Evolutionary conservation across 1,140 invertebrate species (phyloP).

Genomic region (Trachymyrmex cornetzi): DNA sequence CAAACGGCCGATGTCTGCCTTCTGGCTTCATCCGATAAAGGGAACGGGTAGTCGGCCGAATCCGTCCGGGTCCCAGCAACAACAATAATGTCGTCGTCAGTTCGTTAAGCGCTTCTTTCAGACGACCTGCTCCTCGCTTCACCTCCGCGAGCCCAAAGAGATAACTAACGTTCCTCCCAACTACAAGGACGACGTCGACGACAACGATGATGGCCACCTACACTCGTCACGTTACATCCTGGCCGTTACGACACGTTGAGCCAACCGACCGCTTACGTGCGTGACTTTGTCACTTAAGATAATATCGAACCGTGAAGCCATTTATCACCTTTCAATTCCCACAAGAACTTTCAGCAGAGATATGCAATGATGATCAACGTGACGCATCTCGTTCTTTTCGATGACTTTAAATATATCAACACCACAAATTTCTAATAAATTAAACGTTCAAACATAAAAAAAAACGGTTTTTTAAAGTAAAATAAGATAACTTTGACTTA

Average conservation of each 20-base stretch:
- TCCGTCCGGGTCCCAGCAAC: constrained; percentile 75
- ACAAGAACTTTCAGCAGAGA: constrained; percentile 27
- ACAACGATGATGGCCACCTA: constrained; percentile 52
- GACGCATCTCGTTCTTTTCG: not conserved
- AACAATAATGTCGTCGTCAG: constrained; percentile 82
- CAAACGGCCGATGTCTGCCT: constrained; percentile 64
- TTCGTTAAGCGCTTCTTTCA: constrained; percentile 83
- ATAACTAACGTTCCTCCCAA: constrained; percentile 66
- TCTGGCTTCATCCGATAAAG: constrained; percentile 81
- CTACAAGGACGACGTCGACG: constrained; percentile 1
- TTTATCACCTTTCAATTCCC: constrained; percentile 73
- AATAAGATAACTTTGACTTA: too few relatives aligned
- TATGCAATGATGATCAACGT: not conserved
- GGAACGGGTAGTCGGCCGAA: constrained; percentile 78
- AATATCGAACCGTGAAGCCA: constrained; percentile 70
- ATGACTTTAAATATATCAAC: constrained; percentile 10
- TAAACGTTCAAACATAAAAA: not conserved
- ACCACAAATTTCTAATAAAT: not conserved
- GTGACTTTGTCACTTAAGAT: constrained; percentile 79
- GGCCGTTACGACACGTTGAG: constrained; percentile 71
- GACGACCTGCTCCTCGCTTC: constrained; percentile 57
- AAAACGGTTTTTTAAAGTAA: too few relatives aligned
- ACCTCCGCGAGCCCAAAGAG: constrained; percentile 67
- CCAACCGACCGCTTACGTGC: constrained; percentile 65
- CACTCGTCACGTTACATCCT: constrained; percentile 52